phyloP scores from a whole-genome alignment of 2,797 vertebrate species.

The Alosa sapidissima region DNA sequence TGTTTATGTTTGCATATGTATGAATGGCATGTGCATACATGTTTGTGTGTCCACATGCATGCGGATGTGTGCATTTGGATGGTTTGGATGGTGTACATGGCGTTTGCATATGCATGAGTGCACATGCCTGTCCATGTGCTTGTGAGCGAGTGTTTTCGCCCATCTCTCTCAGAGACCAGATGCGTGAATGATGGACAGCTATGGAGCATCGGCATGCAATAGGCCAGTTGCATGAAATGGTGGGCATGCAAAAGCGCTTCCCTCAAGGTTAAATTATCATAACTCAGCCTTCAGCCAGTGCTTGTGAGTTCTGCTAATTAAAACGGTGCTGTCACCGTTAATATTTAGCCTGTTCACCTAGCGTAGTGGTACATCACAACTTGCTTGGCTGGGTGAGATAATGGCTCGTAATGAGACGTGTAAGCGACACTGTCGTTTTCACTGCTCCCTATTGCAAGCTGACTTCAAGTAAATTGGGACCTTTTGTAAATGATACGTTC shows the following conservation, averaged over 20 bases:
- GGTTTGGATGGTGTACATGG: not conserved
- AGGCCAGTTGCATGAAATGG: not conserved
- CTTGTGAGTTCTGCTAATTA: not conserved
- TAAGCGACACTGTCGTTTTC: not conserved
- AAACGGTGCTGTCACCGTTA: constrained; percentile 4
- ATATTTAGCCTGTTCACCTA: constrained; percentile 9
- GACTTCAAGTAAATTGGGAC: not conserved
- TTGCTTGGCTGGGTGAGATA: constrained; percentile 14
- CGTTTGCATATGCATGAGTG: not conserved
- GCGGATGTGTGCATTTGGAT: constrained; percentile 11
- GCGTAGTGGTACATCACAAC: not conserved
- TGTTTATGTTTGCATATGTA: constrained; percentile 28
- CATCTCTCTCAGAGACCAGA: not conserved
- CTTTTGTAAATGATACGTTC: not conserved
- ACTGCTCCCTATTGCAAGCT: not conserved
- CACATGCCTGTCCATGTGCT: not conserved
- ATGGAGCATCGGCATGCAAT: not conserved
- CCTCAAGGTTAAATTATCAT: not conserved
- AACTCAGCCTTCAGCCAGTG: not conserved
- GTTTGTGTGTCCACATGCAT: constrained; percentile 24
- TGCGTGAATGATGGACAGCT: not conserved
- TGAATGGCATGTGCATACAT: constrained; percentile 29
- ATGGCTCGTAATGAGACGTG: not conserved
- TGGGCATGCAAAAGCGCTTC: not conserved
- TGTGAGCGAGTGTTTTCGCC: not conserved